Conservation (phyloP, 2,888 invertebrate species). For the Phyto melanocephala region DNA sequence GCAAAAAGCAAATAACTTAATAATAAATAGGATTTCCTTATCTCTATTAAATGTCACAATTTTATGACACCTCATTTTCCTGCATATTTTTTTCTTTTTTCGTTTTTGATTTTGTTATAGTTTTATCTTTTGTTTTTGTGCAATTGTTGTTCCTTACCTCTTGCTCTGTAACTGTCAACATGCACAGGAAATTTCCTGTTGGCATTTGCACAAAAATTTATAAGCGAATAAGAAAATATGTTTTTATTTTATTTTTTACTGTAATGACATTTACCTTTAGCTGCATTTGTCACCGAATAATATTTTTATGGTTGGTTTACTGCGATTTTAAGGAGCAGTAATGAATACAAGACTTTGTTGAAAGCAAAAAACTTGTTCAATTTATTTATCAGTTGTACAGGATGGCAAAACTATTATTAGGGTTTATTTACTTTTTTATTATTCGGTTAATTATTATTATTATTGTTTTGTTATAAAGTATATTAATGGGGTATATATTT, state of each 20-base stretch:
- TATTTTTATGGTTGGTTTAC: neutral
- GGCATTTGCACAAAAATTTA: constrained; percentile 28
- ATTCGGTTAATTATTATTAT: no score
- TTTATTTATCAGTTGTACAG: no score
- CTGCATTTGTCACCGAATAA: neutral
- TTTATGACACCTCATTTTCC: constrained; percentile 45
- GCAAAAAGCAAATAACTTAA: constrained; percentile 9
- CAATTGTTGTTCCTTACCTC: neutral
- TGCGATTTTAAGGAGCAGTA: neutral
- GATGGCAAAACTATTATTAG: no score
- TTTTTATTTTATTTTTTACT: neutral
- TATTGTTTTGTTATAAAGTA: no score
- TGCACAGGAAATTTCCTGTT: constrained; percentile 9
- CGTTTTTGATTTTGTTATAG: neutral
- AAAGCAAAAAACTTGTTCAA: no score
- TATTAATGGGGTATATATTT: no score
- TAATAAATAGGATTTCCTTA: constrained; percentile 56
- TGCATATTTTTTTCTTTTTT: neutral
- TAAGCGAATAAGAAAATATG: neutral
- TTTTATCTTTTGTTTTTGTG: neutral
- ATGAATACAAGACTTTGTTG: neutral
- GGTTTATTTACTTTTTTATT: no score
- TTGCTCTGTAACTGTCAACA: constrained; percentile 7
- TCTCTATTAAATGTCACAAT: constrained; percentile 42
- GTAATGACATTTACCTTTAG: constrained; percentile 16